These are phyloP conservation scores for Parelbella ahira DNA, from an alignment of 2,888 invertebrate genomes.

Conservation along the genomic window DNA sequence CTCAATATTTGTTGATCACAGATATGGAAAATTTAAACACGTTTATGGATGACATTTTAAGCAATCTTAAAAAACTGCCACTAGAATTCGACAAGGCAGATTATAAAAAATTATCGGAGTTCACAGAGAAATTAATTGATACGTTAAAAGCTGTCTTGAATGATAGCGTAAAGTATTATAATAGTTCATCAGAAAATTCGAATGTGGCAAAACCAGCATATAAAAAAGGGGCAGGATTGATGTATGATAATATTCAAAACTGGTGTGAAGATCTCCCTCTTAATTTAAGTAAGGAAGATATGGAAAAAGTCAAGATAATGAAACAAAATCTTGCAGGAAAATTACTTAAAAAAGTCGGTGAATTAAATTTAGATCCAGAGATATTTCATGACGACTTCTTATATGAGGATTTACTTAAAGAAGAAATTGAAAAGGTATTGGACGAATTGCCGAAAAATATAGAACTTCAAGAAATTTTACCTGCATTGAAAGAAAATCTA, in stretches of 20 bases:
- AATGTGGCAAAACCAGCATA: slow-evolving; percentile 10
- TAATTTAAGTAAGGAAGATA: slow-evolving; percentile 29
- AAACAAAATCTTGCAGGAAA: slow-evolving; percentile 41
- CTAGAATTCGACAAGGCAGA: slow-evolving; percentile 23
- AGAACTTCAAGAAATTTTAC: slow-evolving; percentile 31
- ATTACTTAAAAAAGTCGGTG: slow-evolving; percentile 43
- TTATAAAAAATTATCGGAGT: slow-evolving; percentile 4
- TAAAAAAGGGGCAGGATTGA: slow-evolving; percentile 35
- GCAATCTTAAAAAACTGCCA: slow-evolving; percentile 33
- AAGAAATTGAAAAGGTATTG: slow-evolving; percentile 43
- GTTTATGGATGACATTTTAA: slow-evolving; percentile 32
- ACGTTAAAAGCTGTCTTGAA: slow-evolving; percentile 10
- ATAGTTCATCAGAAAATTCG: neutral
- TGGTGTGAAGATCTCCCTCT: slow-evolving; percentile 43
- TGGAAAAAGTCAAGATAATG: slow-evolving; percentile 28
- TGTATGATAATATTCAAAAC: slow-evolving; percentile 37
- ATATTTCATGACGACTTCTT: slow-evolving; percentile 44
- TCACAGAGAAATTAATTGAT: slow-evolving; percentile 16
- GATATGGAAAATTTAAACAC: slow-evolving; percentile 2
- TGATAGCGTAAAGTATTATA: slow-evolving; percentile 7
- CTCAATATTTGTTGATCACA: slow-evolving; percentile 6
- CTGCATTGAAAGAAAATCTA: slow-evolving; percentile 36
- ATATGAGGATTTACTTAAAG: slow-evolving; percentile 43
- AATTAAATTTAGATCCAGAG: slow-evolving; percentile 48
- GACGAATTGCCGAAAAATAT: slow-evolving; percentile 30